phyloP scores from a whole-genome alignment of 2,888 invertebrate species.

The Dolomedes plantarius region DNA sequence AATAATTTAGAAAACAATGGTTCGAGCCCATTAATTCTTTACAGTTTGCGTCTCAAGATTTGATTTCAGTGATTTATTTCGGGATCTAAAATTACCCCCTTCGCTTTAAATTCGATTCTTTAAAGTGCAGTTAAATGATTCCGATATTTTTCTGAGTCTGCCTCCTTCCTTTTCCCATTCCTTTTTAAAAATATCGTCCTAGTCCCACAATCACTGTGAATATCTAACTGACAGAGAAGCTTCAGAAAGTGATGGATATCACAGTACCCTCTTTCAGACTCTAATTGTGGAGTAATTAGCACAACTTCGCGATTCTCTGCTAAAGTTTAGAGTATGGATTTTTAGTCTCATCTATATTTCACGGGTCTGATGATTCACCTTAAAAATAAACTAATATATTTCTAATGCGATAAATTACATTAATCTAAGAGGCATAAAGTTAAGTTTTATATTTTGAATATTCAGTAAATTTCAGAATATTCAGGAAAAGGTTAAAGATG shows the following conservation, averaged over 20 bases:
- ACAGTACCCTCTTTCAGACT: background rate
- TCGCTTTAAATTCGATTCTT: background rate
- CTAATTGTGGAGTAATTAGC: conserved; percentile 1
- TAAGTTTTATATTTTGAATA: no score
- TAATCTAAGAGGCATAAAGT: no score
- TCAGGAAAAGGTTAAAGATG: no score
- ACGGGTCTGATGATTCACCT: no score
- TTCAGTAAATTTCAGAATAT: no score
- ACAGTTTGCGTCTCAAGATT: no score
- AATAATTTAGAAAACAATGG: no score
- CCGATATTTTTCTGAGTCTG: background rate
- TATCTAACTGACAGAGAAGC: background rate
- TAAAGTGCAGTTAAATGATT: background rate
- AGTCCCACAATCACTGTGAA: background rate
- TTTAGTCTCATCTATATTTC: no score
- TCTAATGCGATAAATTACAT: no score
- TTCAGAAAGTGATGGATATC: background rate
- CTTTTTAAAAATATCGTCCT: background rate
- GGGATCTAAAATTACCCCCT: background rate
- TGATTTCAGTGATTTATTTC: background rate
- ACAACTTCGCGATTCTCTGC: background rate
- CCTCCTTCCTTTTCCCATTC: background rate
- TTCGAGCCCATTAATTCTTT: no score
- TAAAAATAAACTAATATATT: no score
- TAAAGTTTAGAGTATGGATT: background rate